phyloP scores from a whole-genome alignment of 30 jellyfish, hydroid and myxozoan species.

The Nemopilema nomurai region DNA sequence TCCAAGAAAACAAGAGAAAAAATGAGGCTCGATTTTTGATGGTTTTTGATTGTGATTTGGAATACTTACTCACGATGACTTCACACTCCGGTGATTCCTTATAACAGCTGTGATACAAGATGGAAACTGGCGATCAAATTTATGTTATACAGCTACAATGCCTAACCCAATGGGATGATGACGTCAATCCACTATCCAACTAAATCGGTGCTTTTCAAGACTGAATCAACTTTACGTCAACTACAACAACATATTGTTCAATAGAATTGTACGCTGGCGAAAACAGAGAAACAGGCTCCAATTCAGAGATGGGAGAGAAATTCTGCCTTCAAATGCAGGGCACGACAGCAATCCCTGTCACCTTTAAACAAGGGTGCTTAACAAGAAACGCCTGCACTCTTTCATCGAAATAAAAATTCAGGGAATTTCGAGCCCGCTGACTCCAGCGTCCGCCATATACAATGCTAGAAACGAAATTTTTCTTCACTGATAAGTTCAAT shows the following conservation, averaged over 20 bases:
- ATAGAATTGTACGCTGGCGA: slow-evolving; percentile 12
- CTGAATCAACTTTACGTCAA: slow-evolving; percentile 29
- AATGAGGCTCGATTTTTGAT: not conserved
- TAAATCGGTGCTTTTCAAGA: slow-evolving; percentile 16
- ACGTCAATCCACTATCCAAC: slow-evolving; percentile 23
- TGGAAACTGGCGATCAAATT: not conserved
- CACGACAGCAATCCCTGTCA: too few species aligned
- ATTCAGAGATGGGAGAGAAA: too few species aligned
- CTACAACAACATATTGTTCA: slow-evolving; percentile 28
- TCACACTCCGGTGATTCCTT: not conserved
- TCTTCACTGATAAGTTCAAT: slow-evolving; percentile 3
- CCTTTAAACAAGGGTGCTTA: too few species aligned
- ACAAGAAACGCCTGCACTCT: too few species aligned
- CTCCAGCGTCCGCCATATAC: not conserved
- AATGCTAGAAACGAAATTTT: slow-evolving; percentile 1
- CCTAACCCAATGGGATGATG: slow-evolving; percentile 31
- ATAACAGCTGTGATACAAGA: slow-evolving; percentile 24
- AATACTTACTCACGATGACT: not conserved
- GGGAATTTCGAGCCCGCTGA: not conserved
- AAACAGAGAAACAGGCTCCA: not conserved
- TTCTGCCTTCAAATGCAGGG: too few species aligned
- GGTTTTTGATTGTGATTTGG: not conserved
- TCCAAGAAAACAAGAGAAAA: not conserved
- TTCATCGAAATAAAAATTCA: too few species aligned
- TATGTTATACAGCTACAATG: slow-evolving; percentile 10